Percentiles rank a stretch among this genome's conserved stretches.
phyloP scores from a whole-genome alignment of 2,113 vertebrate genomes.

The Corythornis madagascariensis region DNA sequence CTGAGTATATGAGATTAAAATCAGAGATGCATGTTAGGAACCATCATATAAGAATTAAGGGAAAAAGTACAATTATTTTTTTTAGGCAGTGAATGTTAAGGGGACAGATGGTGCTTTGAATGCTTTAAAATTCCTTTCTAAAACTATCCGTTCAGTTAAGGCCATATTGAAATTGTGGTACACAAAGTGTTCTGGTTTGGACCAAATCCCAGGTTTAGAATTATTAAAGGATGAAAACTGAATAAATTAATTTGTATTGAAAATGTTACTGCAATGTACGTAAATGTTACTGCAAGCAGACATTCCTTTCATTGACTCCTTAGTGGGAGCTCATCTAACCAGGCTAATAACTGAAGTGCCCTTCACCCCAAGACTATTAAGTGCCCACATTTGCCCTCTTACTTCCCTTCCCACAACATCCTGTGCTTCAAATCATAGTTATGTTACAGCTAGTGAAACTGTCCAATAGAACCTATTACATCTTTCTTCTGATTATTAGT shows the following conservation, averaged over 20 bases:
- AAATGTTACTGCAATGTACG: accelerated
- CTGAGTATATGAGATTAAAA: background rate
- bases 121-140: background rate
- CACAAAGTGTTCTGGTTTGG: background rate
- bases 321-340: background rate
- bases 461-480: background rate
- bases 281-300: too few species aligned
- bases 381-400: background rate
- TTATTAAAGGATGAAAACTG: background rate
- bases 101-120: background rate
- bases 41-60: background rate
- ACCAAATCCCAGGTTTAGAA: background rate
- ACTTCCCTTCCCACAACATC: accelerated
- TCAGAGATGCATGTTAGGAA: background rate
- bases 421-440: background rate
- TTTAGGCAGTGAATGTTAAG: background rate
- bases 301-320: background rate
- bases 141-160: background rate
- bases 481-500: background rate
- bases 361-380: background rate
- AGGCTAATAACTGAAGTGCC: background rate
- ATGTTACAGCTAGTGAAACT: background rate
- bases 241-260: background rate
- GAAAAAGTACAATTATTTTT: background rate
- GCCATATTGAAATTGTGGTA: background rate